Percentiles rank a stretch among this genome's conserved stretches.
Conservation (phyloP, 2,113 vertebrate genomes). For the Epinephelus lanceolatus region DNA sequence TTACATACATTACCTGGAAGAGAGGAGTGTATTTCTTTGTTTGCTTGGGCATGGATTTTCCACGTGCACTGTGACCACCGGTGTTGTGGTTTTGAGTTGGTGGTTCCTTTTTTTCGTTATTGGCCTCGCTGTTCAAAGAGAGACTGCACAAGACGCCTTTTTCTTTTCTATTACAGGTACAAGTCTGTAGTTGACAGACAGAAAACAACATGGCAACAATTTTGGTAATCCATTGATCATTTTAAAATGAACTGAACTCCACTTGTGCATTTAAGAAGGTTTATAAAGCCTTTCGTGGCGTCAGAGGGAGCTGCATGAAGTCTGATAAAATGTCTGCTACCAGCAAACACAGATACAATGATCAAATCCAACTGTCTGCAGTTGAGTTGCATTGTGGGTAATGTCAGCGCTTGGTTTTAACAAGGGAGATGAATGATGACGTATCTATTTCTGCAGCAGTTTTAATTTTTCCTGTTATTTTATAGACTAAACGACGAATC, state of each 20-base stretch:
- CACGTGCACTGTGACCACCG: conserved; percentile 26
- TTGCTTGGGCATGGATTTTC: conserved; percentile 34
- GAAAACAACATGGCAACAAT: not conserved
- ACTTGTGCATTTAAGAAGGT: not conserved
- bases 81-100: conserved; percentile 32
- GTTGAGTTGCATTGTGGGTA: too few species aligned
- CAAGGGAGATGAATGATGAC: not conserved
- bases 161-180: not conserved
- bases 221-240: not conserved
- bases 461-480: too few species aligned
- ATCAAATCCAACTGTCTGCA: not conserved
- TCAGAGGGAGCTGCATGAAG: too few species aligned
- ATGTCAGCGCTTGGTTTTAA: not conserved
- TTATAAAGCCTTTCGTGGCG: not conserved
- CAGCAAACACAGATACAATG: not conserved
- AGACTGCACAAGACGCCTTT: not conserved
- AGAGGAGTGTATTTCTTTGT: conserved; percentile 29
- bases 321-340: too few species aligned
- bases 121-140: not conserved
- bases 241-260: too few species aligned
- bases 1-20: conserved; percentile 38
- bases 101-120: not conserved
- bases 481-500: too few species aligned
- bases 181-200: not conserved
- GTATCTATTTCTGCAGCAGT: not conserved